Base-by-base conservation (phyloP, 2,888 invertebrate genomes). In the Incurvaria masculella region DNA sequence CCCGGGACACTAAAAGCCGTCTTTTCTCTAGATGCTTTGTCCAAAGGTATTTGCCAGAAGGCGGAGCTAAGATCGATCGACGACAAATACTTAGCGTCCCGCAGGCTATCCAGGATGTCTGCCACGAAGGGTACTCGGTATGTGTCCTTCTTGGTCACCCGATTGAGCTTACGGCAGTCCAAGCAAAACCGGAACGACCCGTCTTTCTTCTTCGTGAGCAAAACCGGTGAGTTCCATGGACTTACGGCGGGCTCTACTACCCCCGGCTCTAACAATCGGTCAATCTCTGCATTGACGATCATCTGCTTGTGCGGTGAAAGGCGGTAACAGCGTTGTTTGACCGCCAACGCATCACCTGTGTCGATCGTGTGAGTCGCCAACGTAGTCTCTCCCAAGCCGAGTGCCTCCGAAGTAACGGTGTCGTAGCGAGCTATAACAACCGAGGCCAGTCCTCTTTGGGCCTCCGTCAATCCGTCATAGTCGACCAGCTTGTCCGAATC, bases 101-200 rank as follows among this genome's bases (percentile, higher is more conserved):
- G 41, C 2, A 60, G 39, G 23, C 58, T 59, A 18, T 59, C 59
- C 6, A 61, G 41, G 21, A 59, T 59, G 44, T 59, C 57, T 1
- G 57, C 51, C 0, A 61, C 43, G 44, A 56, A 56, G 2, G 56
- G 57, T 2, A 56, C 42, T 27, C 39, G 53, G 16, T 57, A 49
- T 2, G 49, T 42, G 40, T 55, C 52, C 42, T 47, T 47, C 18
- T 48, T 53, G 6, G 33, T 33, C 11, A 33, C 33, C 11, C n/a
- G n/a, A n/a, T 11, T 33, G 33, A 33, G 33, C 33, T 33, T 3
- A 8, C 14, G 33, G 14, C 33, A 33, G 33, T 33, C 33, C 3
- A 33, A n/a, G 14, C 33, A 33, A n/a, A 33, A 33, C 4, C 33
- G 4, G 33, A 33, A 14, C 8, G 8, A 14, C 3, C 33, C 33